phyloP scores from a whole-genome alignment of 2,888 invertebrate genomes.

The Adineta ricciae region DNA sequence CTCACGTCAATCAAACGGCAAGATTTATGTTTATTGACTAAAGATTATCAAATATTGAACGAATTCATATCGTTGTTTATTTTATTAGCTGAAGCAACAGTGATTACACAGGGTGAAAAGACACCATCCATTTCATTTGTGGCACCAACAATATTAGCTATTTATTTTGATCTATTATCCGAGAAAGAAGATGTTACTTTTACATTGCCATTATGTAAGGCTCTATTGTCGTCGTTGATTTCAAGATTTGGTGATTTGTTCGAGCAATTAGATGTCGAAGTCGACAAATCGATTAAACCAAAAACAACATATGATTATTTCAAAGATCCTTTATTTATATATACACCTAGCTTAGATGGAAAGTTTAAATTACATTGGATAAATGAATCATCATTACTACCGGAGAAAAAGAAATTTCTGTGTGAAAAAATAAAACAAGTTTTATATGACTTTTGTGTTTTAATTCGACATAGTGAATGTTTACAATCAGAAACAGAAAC shows the following conservation, averaged over 20 bases:
- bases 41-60: no score
- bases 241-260: not conserved
- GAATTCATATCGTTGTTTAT: no score
- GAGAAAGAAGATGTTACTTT: no score
- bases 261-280: not conserved
- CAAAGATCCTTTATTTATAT: not conserved
- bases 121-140: no score
- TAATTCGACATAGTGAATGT: not conserved
- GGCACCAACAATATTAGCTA: no score
- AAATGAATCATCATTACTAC: not conserved
- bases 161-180: no score
- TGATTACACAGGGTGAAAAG: no score
- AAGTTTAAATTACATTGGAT: not conserved
- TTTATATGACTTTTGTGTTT: not conserved
- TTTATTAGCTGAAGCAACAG: no score
- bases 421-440: not conserved
- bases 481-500: not conserved
- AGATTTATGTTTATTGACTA: no score
- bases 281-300: not conserved
- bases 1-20: no score
- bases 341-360: not conserved
- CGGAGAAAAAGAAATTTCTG: not conserved
- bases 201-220: not conserved
- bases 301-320: not conserved
- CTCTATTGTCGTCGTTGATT: not conserved